phyloP scores from a whole-genome alignment of 1,140 invertebrate species.

The Prorops nasuta region DNA sequence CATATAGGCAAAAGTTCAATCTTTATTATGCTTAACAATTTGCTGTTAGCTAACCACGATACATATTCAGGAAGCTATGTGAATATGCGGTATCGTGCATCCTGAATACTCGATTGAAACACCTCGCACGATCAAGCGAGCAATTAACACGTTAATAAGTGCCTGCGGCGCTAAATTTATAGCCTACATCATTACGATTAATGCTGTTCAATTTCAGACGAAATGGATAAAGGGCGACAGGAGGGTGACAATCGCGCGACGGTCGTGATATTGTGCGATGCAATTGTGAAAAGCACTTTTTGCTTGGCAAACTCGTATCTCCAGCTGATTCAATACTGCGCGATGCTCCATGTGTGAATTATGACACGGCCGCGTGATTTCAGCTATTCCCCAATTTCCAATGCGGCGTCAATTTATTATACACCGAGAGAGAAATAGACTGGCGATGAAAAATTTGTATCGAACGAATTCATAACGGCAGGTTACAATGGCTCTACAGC shows the following conservation, averaged over 20 bases:
- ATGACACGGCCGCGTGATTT: constrained; percentile 13
- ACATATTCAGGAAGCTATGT: too few relatives aligned
- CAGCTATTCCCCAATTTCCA: constrained; percentile 15
- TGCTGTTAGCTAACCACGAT: too few relatives aligned
- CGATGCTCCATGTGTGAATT: constrained; percentile 12
- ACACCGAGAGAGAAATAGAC: constrained; percentile 15
- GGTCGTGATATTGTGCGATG: too few relatives aligned
- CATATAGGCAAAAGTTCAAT: too few relatives aligned
- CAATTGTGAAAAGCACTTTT: constrained; percentile 21
- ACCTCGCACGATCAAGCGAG: too few relatives aligned
- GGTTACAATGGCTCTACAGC: too few relatives aligned
- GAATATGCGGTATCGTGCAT: too few relatives aligned
- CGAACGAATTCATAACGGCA: constrained; percentile 3
- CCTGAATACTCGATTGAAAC: too few relatives aligned
- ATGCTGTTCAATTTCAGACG: constrained; percentile 23
- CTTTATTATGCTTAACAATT: too few relatives aligned
- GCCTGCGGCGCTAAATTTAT: constrained; percentile 15
- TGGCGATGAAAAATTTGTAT: constrained; percentile 11
- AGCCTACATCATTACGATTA: constrained; percentile 25
- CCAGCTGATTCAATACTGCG: constrained; percentile 12
- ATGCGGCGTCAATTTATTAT: constrained; percentile 24
- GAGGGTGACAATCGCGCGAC: constrained; percentile 14
- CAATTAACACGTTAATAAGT: constrained; percentile 16
- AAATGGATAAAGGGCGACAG: constrained; percentile 6
- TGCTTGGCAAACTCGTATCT: not conserved